These are phyloP conservation scores for Aphodius granarius DNA, from an alignment of 2,888 invertebrate genomes.

Conservation along the genomic window DNA sequence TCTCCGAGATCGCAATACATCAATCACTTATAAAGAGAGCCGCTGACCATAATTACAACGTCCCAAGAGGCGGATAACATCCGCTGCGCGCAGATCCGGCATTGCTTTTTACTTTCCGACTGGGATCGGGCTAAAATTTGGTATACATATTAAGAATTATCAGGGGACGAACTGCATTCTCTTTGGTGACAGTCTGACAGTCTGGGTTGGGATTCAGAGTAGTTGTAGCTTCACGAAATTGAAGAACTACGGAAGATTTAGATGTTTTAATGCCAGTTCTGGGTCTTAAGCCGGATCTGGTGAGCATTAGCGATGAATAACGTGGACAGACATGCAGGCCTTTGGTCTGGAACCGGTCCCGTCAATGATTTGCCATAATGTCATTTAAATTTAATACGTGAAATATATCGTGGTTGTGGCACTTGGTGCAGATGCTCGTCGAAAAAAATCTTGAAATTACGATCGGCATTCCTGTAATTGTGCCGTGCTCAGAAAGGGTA, in stretches of 20 bases:
- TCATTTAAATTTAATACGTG: constrained; percentile 24
- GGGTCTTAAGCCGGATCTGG: background rate
- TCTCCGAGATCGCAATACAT: constrained; percentile 29
- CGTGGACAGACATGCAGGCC: background rate
- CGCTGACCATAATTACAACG: constrained; percentile 43
- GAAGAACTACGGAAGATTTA: too few relatives aligned
- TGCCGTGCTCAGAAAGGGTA: constrained; percentile 8
- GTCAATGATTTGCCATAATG: constrained; percentile 12
- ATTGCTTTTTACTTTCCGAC: too few relatives aligned
- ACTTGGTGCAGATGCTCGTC: constrained; percentile 14
- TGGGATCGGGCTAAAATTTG: too few relatives aligned
- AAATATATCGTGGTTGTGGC: constrained; percentile 22
- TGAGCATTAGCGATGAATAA: background rate
- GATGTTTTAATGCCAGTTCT: too few relatives aligned
- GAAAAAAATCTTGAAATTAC: constrained; percentile 18
- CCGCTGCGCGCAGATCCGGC: constrained; percentile 34
- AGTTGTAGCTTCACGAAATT: too few relatives aligned
- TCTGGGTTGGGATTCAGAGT: too few relatives aligned
- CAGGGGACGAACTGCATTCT: too few relatives aligned
- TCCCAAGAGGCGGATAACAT: background rate
- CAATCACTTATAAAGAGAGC: constrained; percentile 33
- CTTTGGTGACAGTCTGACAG: too few relatives aligned
- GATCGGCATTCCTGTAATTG: constrained; percentile 19
- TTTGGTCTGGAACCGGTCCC: background rate
- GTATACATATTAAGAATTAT: too few relatives aligned